Evolutionary conservation across 2,797 vertebrate genomes (phyloP), one percentile per base, ranked within the genome.

Genomic region (Amphiprion clarkii): DNA sequence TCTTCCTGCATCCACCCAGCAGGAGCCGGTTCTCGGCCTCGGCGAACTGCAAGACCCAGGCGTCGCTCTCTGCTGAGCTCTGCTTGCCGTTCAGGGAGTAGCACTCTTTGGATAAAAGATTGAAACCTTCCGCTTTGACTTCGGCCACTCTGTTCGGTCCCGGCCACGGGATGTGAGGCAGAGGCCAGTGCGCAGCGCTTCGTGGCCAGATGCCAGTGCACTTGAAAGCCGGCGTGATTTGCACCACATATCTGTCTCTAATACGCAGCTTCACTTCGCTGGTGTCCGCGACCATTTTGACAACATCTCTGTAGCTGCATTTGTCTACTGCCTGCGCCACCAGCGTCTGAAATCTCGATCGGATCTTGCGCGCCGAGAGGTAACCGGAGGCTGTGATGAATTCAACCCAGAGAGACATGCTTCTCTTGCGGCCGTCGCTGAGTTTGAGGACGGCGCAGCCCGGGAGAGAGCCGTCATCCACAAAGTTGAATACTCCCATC

Each of bases 401-500:
- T 94, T 99, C 98, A 16, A 99, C 98, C 98, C 98, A 99, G 39
- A 99, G 97, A 21, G 98, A 99, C 98, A 99, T 99, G 96, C 98
- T 99, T 74, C 98, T 95, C 92, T 99, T 99, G 69, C 98, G 96
- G 87, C 98, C 98, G 73, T 99, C 98, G 95, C 98, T 99, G 89
- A 99, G 96, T 91, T 99, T 99, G 78, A 99, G 97, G 87, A 99
- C 98, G 53, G 98, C 98, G 83, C 98, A 99, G 91, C 98, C 98
- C 10, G 98, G 98, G 85, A 99, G 95, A 29, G 98, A 99, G 69
- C 98, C 98, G 93, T 99, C 98, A 81, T 99, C 98, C 90, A 99
- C 98, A 79, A 99, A 99, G 96, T 99, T 99, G 95, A 99, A 99
- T 85, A 99, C 98, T 75, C 98, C 98, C 98, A 99, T 99, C 95